Conservation (phyloP, 2,797 vertebrate genomes). For the Telmatherina bonti region DNA sequence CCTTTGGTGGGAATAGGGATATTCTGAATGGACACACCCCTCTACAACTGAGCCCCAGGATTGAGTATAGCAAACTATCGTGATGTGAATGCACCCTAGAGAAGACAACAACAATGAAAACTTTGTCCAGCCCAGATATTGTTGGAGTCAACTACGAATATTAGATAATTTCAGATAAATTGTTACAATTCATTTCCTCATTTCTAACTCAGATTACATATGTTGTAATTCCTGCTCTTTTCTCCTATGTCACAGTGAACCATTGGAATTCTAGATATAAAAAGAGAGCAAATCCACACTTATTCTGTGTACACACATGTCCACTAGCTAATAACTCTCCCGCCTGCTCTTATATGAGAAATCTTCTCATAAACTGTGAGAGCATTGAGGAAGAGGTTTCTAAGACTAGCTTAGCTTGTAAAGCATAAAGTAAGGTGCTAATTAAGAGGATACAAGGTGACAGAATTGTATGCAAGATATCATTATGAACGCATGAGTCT, state of each 20-base stretch:
- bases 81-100: no score
- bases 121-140: background rate
- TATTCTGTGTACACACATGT: background rate
- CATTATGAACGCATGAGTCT: constrained; percentile 13
- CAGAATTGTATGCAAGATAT: constrained; percentile 16
- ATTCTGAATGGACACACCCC: no score
- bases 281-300: background rate
- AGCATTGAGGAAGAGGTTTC: constrained; percentile 24
- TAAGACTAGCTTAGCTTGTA: constrained; percentile 50
- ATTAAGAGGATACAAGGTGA: constrained; percentile 59
- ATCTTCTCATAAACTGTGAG: constrained; percentile 19
- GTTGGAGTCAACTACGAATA: background rate
- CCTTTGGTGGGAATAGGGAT: no score
- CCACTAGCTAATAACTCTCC: background rate
- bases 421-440: constrained; percentile 61
- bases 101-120: background rate
- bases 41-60: no score
- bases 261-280: background rate
- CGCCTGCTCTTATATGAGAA: constrained; percentile 24
- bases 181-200: background rate
- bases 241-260: background rate
- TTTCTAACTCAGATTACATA: background rate
- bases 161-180: background rate
- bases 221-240: background rate
- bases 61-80: no score